Conservation (phyloP, 2,797 vertebrate genomes). For the Cottoperca gobio region DNA sequence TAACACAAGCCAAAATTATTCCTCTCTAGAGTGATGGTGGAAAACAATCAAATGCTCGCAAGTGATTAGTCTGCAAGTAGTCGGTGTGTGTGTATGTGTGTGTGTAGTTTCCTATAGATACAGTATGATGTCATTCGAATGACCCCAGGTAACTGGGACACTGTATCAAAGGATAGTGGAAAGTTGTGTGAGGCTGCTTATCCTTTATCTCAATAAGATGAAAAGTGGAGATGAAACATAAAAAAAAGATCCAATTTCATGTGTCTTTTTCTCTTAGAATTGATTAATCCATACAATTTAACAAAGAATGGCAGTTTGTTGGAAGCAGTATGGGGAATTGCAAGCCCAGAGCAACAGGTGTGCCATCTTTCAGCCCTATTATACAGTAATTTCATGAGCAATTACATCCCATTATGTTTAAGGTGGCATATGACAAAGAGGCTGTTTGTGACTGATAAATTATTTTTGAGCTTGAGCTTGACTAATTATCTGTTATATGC, state of each 20-base stretch:
- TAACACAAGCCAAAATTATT: constrained; percentile 40
- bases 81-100: constrained; percentile 4
- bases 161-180: background rate
- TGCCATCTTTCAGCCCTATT: constrained; percentile 62
- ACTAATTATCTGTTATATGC: background rate
- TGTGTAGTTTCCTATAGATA: background rate
- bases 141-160: background rate
- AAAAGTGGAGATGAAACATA: background rate
- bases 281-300: constrained; percentile 12
- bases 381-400: constrained; percentile 73
- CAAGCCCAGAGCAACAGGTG: constrained; percentile 67
- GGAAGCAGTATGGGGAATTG: constrained; percentile 40
- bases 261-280: background rate
- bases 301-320: background rate
- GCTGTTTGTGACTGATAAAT: constrained; percentile 43
- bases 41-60: constrained; percentile 11
- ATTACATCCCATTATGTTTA: constrained; percentile 71
- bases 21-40: constrained; percentile 42
- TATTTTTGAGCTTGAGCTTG: constrained; percentile 3
- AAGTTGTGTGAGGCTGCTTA: background rate
- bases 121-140: background rate
- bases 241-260: background rate
- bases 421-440: constrained; percentile 37
- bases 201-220: background rate
- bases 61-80: background rate